A percentile compares a stretch with the other conserved stretches of the same genome.
These are phyloP conservation scores for Echeneis naucrates DNA, from an alignment of 2,797 vertebrate genomes.

Conservation along the genomic window DNA sequence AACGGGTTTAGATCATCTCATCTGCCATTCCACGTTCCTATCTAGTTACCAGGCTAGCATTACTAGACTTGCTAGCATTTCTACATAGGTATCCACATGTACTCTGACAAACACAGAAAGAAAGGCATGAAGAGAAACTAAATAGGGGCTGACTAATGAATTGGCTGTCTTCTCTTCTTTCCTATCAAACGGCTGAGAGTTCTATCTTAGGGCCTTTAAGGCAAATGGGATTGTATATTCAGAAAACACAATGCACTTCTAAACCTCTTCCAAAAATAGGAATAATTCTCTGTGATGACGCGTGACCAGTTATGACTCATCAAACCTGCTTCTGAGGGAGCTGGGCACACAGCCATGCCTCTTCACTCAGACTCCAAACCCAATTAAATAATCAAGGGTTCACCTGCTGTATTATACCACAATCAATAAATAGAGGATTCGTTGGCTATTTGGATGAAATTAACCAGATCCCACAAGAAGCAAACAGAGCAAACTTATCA, in stretches of 20 bases:
- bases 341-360: slow-evolving; percentile 55
- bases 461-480: slow-evolving; percentile 54
- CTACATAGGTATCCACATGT: slow-evolving; percentile 57
- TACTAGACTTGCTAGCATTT: slow-evolving; percentile 68
- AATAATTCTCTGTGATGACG: slow-evolving; percentile 45
- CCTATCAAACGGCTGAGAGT: slow-evolving; percentile 49
- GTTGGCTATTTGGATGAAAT: slow-evolving; percentile 53
- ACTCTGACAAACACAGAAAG: slow-evolving; percentile 40
- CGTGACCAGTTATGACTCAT: slow-evolving; percentile 64
- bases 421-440: slow-evolving; percentile 68
- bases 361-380: slow-evolving; percentile 50
- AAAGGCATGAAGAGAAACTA: slow-evolving; percentile 47
- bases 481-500: slow-evolving; percentile 43
- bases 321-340: slow-evolving; percentile 52
- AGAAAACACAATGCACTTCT: slow-evolving; percentile 33
- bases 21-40: slow-evolving; percentile 59
- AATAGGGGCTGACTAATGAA: slow-evolving; percentile 68
- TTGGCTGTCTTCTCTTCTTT: slow-evolving; percentile 55
- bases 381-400: slow-evolving; percentile 73
- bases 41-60: slow-evolving; percentile 74
- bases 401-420: slow-evolving; percentile 58
- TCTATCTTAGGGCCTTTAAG: slow-evolving; percentile 18
- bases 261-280: slow-evolving; percentile 42
- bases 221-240: slow-evolving; percentile 38
- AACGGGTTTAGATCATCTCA: slow-evolving; percentile 38